Conservation (phyloP, 2,888 invertebrate species). For the Drosophila helvetica region DNA sequence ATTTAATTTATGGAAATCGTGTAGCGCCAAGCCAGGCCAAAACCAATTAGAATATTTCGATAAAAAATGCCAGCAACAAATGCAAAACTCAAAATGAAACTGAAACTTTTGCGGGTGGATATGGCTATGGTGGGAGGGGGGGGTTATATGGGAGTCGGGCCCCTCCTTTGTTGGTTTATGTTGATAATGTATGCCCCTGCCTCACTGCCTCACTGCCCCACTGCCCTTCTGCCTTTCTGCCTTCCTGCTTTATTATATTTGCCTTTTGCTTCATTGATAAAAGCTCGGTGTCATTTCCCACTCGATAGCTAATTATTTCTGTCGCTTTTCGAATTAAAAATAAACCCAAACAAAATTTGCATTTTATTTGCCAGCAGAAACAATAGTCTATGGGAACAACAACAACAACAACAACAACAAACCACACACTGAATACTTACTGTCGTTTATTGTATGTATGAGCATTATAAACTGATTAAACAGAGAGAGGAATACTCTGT, state of each 20-base stretch:
- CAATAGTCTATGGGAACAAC: slow-evolving; percentile 11
- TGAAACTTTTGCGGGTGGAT: not conserved
- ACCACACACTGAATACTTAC: not conserved
- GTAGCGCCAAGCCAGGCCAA: slow-evolving; percentile 50
- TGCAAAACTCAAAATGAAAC: slow-evolving; percentile 16
- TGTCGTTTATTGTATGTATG: slow-evolving; percentile 7
- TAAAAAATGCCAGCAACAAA: slow-evolving; percentile 6
- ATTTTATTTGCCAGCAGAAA: slow-evolving; percentile 25
- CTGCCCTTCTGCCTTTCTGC: not conserved
- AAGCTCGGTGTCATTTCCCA: slow-evolving; percentile 26
- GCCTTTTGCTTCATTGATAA: slow-evolving; percentile 57
- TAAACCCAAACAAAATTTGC: slow-evolving; percentile 50
- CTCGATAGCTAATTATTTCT: slow-evolving; percentile 48
- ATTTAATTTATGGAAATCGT: slow-evolving; percentile 69
- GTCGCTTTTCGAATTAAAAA: slow-evolving; percentile 32
- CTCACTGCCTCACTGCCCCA: not conserved
- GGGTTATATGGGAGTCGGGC: slow-evolving; percentile 15
- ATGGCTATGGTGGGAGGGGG: not conserved
- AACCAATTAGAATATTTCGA: slow-evolving; percentile 60
- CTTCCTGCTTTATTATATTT: slow-evolving; percentile 7
- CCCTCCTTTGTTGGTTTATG: slow-evolving; percentile 20
- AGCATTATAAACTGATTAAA: slow-evolving; percentile 18
- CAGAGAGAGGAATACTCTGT: not conserved
- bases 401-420: slow-evolving; percentile 1
- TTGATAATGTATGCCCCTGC: not conserved